Evolutionary conservation across 2,888 invertebrate genomes (phyloP).

Genomic region (Marronus borbonicus): DNA sequence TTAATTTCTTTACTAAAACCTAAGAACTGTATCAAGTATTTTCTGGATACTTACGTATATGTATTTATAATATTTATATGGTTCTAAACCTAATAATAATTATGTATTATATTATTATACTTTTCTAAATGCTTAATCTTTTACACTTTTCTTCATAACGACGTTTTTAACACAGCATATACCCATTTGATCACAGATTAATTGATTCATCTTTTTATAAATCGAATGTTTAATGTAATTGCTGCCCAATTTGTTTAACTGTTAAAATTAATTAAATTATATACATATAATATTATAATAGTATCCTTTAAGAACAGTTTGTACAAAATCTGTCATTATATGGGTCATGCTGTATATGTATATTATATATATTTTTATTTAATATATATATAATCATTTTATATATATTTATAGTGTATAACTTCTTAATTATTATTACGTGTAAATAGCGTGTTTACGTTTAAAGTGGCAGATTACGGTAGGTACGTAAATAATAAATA

Average conservation of each 20-base stretch:
- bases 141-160: conserved; percentile 58
- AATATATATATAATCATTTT: conserved; percentile 51
- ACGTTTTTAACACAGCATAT: conserved; percentile 51
- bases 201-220: conserved; percentile 28
- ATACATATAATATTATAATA: conserved; percentile 39
- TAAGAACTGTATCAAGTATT: conserved; percentile 50
- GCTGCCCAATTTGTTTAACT: conserved; percentile 44
- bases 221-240: conserved; percentile 42
- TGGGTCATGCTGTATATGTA: conserved; percentile 54
- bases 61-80: conserved; percentile 50
- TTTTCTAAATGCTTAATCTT: conserved; percentile 55
- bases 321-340: conserved; percentile 48
- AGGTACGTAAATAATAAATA: conserved; percentile 57
- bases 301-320: conserved; percentile 39
- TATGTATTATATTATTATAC: conserved; percentile 46
- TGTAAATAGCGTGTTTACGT: conserved; percentile 67
- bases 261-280: conserved; percentile 44
- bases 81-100: conserved; percentile 60
- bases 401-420: conserved; percentile 65
- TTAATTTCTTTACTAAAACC: conserved; percentile 46
- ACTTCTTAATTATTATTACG: conserved; percentile 66
- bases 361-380: conserved; percentile 48
- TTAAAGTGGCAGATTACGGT: conserved; percentile 68
- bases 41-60: conserved; percentile 64
- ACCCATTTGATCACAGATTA: conserved; percentile 50